Conservation (phyloP, 2,888 invertebrate species). For the Diarsia dahlii region DNA sequence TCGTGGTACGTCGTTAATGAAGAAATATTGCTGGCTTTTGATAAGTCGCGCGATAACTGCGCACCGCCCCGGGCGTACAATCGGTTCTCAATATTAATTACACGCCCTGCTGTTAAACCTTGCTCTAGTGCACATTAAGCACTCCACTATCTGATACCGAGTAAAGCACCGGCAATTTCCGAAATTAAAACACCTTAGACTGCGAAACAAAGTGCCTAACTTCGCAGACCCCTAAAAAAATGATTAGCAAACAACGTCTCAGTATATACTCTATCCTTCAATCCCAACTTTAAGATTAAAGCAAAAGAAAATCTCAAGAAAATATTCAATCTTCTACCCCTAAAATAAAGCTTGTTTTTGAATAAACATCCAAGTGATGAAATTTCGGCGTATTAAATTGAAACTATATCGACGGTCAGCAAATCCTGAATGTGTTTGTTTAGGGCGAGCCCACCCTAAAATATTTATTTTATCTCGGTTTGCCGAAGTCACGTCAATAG, state of each 20-base stretch:
- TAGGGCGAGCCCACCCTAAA: constrained; percentile 90
- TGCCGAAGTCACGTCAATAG: constrained; percentile 90
- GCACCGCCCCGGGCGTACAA: constrained; percentile 75
- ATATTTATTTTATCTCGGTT: constrained; percentile 91
- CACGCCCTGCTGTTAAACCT: constrained; percentile 69
- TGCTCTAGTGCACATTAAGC: constrained; percentile 62
- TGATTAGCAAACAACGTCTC: constrained; percentile 80
- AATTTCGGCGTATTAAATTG: constrained; percentile 90
- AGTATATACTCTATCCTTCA: constrained; percentile 72
- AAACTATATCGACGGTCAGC: constrained; percentile 90
- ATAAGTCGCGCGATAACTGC: constrained; percentile 84
- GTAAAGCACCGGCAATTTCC: constrained; percentile 60
- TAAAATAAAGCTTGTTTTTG: constrained; percentile 75
- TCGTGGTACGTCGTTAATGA: constrained; percentile 86
- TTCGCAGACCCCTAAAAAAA: constrained; percentile 75
- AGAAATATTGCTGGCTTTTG: constrained; percentile 88
- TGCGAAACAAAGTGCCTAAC: constrained; percentile 66
- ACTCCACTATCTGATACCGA: constrained; percentile 64
- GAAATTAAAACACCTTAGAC: constrained; percentile 65
- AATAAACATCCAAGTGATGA: constrained; percentile 79
- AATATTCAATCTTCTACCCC: constrained; percentile 68
- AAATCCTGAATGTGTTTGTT: constrained; percentile 90
- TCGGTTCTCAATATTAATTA: constrained; percentile 82
- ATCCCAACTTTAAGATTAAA: constrained; percentile 70
- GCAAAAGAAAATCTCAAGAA: constrained; percentile 52